These are phyloP conservation scores for Lutraria lutraria DNA, from an alignment of 2,888 invertebrate species.

Conservation along the genomic window DNA sequence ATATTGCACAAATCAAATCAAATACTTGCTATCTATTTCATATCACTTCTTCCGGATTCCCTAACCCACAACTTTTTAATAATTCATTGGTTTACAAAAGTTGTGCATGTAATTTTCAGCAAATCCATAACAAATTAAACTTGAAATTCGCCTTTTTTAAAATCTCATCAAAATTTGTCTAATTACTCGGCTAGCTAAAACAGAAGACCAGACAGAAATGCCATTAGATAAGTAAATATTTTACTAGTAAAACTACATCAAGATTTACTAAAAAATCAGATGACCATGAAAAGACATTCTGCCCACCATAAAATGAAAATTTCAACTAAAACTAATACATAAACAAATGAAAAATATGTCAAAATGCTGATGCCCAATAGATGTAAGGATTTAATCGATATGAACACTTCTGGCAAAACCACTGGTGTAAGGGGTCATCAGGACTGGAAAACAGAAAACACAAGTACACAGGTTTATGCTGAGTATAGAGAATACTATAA, in stretches of 20 bases:
- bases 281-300: background rate
- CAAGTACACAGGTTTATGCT: background rate
- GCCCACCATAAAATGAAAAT: background rate
- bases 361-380: slow-evolving; percentile 59
- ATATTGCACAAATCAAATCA: background rate
- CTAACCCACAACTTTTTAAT: too few species aligned
- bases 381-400: slow-evolving; percentile 59
- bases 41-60: background rate
- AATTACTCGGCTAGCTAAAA: too few species aligned
- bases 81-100: too few species aligned
- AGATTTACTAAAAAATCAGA: background rate
- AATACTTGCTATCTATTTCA: background rate
- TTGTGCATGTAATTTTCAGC: too few species aligned
- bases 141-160: too few species aligned
- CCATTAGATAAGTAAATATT: too few species aligned
- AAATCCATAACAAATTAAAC: too few species aligned
- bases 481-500: background rate
- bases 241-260: background rate
- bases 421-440: slow-evolving; percentile 46
- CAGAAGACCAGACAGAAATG: too few species aligned
- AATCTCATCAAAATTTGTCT: too few species aligned
- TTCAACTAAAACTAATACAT: background rate
- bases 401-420: slow-evolving; percentile 65
- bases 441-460: slow-evolving; percentile 47
- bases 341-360: slow-evolving; percentile 21